Percentiles rank a stretch among this genome's conserved stretches.
phyloP scores from a whole-genome alignment of 2,797 vertebrate species.

The Aythya fuligula region DNA sequence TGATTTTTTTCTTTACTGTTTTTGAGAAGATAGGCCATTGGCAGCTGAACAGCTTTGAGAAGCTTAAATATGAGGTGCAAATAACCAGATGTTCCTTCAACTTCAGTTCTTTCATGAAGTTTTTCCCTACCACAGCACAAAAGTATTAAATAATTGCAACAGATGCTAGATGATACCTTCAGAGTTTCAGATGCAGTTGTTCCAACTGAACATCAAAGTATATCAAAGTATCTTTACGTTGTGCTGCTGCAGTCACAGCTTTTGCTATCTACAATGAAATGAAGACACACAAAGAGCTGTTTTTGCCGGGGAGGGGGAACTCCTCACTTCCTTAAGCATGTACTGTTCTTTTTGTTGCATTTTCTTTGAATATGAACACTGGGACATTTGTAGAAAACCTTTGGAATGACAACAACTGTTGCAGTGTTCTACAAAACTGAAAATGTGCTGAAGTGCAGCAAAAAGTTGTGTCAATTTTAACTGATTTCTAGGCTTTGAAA shows the following conservation, averaged over 20 bases:
- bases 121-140: neutral
- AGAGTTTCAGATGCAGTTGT: neutral
- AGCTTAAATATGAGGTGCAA: neutral
- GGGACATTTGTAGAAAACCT: slow-evolving; percentile 35
- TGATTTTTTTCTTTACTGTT: neutral
- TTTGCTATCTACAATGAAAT: neutral
- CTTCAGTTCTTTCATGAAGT: neutral
- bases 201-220: neutral
- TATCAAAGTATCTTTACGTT: neutral
- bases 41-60: neutral
- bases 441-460: neutral
- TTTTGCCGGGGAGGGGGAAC: neutral
- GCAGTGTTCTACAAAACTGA: slow-evolving; percentile 9
- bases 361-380: slow-evolving; percentile 23
- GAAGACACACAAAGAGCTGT: slow-evolving; percentile 13
- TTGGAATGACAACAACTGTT: slow-evolving; percentile 24
- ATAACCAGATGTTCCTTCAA: neutral
- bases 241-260: neutral
- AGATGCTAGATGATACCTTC: slow-evolving; percentile 23
- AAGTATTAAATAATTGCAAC: neutral
- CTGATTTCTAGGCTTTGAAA: neutral
- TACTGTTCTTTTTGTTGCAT: slow-evolving; percentile 10
- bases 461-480: slow-evolving; percentile 1
- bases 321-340: neutral
- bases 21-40: neutral